Conservation (phyloP, 2,113 vertebrate species). For the Cyprinus carpio region DNA sequence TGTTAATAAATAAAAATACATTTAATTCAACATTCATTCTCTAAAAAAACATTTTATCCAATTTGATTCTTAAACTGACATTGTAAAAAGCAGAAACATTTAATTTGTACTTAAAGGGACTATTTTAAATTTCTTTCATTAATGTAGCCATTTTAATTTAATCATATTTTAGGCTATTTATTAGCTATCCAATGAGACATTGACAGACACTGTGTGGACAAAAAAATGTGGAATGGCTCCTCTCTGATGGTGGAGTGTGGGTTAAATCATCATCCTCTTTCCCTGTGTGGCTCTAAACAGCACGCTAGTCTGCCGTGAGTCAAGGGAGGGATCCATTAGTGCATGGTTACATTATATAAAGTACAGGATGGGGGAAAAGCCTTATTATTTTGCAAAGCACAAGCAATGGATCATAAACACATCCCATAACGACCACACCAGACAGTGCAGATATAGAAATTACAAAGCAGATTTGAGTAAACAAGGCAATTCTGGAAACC, state of each 20-base stretch:
- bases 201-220: no score
- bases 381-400: background rate
- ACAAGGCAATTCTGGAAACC: background rate
- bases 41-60: background rate
- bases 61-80: background rate
- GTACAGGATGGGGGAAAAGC: background rate
- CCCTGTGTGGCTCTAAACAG: constrained; percentile 19
- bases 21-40: background rate
- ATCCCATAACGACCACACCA: constrained; percentile 17
- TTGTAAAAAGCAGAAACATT: background rate
- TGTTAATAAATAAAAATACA: background rate
- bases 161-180: background rate
- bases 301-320: background rate
- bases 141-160: background rate
- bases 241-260: constrained; percentile 26
- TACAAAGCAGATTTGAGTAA: background rate
- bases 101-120: background rate
- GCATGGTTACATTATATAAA: background rate
- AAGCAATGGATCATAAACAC: background rate
- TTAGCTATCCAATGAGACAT: background rate
- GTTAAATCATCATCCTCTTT: constrained; percentile 38
- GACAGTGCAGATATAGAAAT: background rate
- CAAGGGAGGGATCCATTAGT: constrained; percentile 22
- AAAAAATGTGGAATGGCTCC: background rate
- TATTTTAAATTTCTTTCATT: background rate